Percentiles rank a stretch among this genome's conserved stretches.
phyloP scores from a whole-genome alignment of 2,113 vertebrate species.

The Toxostoma redivivum region DNA sequence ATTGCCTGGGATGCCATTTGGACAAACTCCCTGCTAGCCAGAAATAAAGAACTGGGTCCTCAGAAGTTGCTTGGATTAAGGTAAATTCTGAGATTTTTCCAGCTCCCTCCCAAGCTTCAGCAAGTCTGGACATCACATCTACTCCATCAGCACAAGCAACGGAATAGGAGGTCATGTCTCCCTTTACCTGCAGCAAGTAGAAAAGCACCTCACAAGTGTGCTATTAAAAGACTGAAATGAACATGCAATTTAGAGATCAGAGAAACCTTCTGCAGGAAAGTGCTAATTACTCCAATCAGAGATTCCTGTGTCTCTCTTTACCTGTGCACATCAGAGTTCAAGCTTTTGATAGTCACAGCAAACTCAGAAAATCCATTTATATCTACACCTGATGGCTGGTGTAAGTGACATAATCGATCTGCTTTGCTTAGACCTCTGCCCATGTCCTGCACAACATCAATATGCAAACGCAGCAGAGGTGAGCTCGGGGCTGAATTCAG shows the following conservation, averaged over 20 bases:
- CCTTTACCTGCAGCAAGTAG: background rate
- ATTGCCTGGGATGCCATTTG: background rate
- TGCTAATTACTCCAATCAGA: conserved; percentile 47
- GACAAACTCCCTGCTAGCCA: accelerated
- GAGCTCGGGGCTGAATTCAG: background rate
- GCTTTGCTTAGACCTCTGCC: background rate
- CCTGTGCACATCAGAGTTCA: background rate
- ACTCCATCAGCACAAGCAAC: background rate
- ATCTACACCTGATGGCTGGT: background rate
- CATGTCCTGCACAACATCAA: background rate
- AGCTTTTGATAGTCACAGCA: background rate
- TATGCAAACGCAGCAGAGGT: background rate
- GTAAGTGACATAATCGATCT: background rate
- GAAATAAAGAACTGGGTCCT: background rate
- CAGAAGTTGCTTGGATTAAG: background rate
- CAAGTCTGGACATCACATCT: background rate
- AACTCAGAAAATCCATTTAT: conserved; percentile 18
- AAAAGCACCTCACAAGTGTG: background rate
- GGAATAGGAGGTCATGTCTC: background rate
- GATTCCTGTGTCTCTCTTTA: background rate
- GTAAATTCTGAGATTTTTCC: background rate
- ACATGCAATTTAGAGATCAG: conserved; percentile 47
- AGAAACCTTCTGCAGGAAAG: conserved; percentile 5
- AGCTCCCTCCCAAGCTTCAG: background rate
- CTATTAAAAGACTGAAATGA: conserved; percentile 19